phyloP scores from a whole-genome alignment of 2,797 vertebrate genomes.

The Loriculus beryllinus region DNA sequence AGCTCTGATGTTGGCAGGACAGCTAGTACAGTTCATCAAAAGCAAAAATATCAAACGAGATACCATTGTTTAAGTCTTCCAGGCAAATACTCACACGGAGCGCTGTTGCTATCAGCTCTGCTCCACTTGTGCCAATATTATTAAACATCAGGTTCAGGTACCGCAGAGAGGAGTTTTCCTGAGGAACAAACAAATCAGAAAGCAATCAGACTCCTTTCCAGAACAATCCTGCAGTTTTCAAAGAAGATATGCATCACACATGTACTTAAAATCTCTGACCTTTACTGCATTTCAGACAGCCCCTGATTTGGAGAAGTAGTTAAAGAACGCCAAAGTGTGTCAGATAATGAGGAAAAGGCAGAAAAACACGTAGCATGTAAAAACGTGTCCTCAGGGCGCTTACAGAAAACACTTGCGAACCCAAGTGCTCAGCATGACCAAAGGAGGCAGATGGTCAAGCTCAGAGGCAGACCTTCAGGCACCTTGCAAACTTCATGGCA shows the following conservation, averaged over 20 bases:
- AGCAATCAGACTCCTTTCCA: not conserved
- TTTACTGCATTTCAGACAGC: not conserved
- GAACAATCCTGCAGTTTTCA: not conserved
- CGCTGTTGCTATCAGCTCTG: slow-evolving; percentile 79
- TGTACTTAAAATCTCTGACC: not conserved
- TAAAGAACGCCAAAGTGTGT: not conserved
- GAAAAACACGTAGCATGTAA: not conserved
- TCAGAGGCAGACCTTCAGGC: not conserved
- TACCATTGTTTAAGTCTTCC: not conserved
- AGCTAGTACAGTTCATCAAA: not conserved
- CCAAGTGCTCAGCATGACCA: not conserved
- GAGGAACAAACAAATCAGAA: slow-evolving; percentile 47
- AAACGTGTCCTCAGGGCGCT: not conserved
- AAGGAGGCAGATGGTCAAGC: not conserved
- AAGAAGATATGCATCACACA: not conserved
- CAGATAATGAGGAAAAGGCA: not conserved
- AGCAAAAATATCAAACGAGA: not conserved
- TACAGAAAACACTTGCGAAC: not conserved
- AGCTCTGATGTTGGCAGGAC: slow-evolving; percentile 16
- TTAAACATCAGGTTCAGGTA: slow-evolving; percentile 89
- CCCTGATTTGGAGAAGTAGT: not conserved
- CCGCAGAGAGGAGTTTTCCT: slow-evolving; percentile 67
- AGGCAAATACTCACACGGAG: slow-evolving; percentile 79
- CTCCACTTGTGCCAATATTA: slow-evolving; percentile 80
- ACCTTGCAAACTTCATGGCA: not conserved